Conservation (phyloP, 2,113 vertebrate genomes). For the Thinocorus orbignyianus region DNA sequence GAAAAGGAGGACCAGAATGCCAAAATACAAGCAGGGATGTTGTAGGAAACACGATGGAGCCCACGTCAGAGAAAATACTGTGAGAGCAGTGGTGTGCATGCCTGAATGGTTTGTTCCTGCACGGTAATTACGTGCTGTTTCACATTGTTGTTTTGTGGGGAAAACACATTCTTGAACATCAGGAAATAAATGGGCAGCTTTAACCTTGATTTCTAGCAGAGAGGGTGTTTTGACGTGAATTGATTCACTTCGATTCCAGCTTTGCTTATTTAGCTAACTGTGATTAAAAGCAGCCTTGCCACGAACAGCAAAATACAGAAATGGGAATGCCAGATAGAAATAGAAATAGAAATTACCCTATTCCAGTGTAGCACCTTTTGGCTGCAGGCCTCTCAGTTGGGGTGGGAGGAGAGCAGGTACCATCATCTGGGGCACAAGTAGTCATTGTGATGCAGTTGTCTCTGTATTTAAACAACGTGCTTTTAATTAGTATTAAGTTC, state of each 20-base stretch:
- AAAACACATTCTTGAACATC: background rate
- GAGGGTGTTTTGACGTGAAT: background rate
- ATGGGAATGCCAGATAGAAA: background rate
- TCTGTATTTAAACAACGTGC: accelerated
- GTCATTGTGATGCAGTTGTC: background rate
- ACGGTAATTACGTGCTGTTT: background rate
- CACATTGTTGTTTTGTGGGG: background rate
- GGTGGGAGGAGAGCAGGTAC: background rate
- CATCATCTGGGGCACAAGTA: background rate
- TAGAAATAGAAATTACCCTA: background rate
- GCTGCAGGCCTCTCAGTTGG: background rate
- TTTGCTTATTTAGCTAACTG: background rate
- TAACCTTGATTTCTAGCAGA: background rate
- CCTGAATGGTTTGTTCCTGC: background rate
- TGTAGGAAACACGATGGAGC: background rate
- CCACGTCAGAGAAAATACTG: background rate
- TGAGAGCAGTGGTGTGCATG: background rate
- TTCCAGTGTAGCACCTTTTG: background rate
- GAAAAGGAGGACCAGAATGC: background rate
- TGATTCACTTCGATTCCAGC: background rate
- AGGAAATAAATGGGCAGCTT: background rate
- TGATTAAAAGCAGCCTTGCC: background rate
- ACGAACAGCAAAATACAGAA: background rate
- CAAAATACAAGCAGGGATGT: background rate
- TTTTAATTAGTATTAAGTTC: background rate